Base-by-base conservation (phyloP, 92 coral and sea anemone species). In the Montipora capitata region DNA sequence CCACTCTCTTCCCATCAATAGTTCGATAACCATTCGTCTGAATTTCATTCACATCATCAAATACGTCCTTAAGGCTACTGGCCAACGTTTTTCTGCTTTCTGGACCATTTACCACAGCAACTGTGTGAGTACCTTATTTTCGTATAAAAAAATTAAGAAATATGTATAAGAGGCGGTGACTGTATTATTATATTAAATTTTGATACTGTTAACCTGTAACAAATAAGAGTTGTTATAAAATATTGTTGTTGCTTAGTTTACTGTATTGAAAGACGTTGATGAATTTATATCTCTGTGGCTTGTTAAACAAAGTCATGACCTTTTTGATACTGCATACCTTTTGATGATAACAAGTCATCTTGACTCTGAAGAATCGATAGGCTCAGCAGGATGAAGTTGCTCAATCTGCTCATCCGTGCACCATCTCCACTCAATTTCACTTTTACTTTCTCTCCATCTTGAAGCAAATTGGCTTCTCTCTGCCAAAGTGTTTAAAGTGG, bases 91-190 rank as follows among this genome's bases (percentile, higher is more conserved):
- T 81, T 3, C 77, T 15, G 51, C 44, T 65, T 75, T 91, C 88
- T 4, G 80, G 67, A n/a, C 94, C 94, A 91, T 91, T 91, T 7
- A 91, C 88, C 5, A 87, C 91, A 14, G 94, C 91, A n/a, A 86
- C 77, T 7, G 94, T 91, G 74, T 85, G 93, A 80, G 48, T 85
- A 38, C 93, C 93, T 44, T 27, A 27, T 27, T 27, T 27, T 27
- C 1, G 35, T 27, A 27, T 27, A 27, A 27, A 65, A 4, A 45
- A 67, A 45, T 66, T 62, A 4, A 16, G 66, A 52, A 48, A 40
- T 48, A 66, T 7, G 1, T n/a, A 4, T 16, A 76, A 76, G 35
- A 10, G 3, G 15, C 0, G 4, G 10, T 62, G 3, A 56, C 42
- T 0, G 35, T 27, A 27, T 27, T 27, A 27, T 27, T 27, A 27